Evolutionary conservation across 2,888 invertebrate genomes (phyloP).

Genomic region (Leucoptera coffeella): DNA sequence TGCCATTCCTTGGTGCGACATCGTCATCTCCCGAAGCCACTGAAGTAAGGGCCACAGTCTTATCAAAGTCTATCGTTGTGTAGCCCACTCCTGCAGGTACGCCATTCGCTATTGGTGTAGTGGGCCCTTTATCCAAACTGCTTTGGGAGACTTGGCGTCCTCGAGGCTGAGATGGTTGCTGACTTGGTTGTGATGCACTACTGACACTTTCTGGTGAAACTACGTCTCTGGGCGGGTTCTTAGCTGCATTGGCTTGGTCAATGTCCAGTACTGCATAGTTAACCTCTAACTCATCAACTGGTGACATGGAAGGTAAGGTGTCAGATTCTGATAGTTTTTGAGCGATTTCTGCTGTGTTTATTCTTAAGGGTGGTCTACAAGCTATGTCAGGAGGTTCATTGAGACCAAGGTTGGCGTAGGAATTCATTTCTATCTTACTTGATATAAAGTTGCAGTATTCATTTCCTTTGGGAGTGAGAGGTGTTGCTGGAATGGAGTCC

Average conservation of each 20-base stretch:
- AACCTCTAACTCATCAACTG: constrained; percentile 39
- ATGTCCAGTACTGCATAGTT: constrained; percentile 80
- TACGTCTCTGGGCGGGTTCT: constrained; percentile 31
- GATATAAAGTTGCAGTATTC: constrained; percentile 33
- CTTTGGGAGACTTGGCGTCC: constrained; percentile 24
- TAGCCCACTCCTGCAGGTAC: constrained; percentile 49
- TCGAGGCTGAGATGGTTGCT: constrained; percentile 20
- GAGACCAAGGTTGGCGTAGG: constrained; percentile 35
- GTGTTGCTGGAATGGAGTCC: constrained; percentile 23
- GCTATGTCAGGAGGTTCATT: constrained; percentile 16
- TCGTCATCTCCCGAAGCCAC: constrained; percentile 64
- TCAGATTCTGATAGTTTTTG: constrained; percentile 40
- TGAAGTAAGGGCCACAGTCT: constrained; percentile 83
- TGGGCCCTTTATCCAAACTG: constrained; percentile 18
- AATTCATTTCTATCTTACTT: constrained; percentile 22
- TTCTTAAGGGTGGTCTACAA: constrained; percentile 15
- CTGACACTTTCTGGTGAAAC: constrained; percentile 25
- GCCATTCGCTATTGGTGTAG: constrained; percentile 9
- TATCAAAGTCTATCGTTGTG: constrained; percentile 90
- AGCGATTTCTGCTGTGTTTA: constrained; percentile 15
- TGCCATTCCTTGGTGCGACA: constrained; percentile 71
- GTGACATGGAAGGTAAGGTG: constrained; percentile 31
- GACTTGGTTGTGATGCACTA: constrained; percentile 22
- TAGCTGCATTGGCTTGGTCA: too few species aligned
- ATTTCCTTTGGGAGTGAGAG: constrained; percentile 29